Base-by-base conservation (phyloP, 2,888 invertebrate genomes). In the Machimus atricapillus region DNA sequence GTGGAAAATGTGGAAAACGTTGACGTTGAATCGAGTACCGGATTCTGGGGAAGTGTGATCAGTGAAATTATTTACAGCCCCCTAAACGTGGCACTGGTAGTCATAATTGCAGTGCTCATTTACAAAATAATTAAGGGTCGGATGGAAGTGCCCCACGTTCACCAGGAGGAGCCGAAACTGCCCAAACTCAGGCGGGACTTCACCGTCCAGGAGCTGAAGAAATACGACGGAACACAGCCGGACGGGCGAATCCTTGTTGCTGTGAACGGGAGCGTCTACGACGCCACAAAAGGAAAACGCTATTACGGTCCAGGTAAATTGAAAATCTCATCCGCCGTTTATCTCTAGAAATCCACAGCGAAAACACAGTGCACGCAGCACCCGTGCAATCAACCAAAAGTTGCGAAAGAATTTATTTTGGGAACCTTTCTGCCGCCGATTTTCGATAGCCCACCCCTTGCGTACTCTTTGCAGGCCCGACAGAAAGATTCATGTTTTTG, bases 251-350 rank as follows among this genome's bases (percentile, higher is more conserved):
- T 99, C 88, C 94, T 98, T 89, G 95, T 99, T 74, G 98, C 97
- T 9, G 97, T 99, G 85, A 98, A 98, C 92, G 98, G 98, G 37
- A 97, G 95, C 93, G 96, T 99, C 85, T 99, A 97, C 93, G 99
- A 99, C 93, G 98, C 96, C 89, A 98, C 98, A 73, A 95, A 95
- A 91, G 98, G 98, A 88, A 96, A 96, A 91, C 94, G 95, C 89
- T 98, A 98, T 93, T 99, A 99, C 93, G 98, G 98, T 31, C 98
- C 98, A 93, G 98, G 98, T 98, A 94, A 91, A 88, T 89, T 34
- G 27, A 14, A 58, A 52, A 40, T 14, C 9, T 90, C 46, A 78
- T 77, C 23, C 58, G 27, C 23, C 79, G 19, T n/a, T 56, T 43
- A 43, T 43, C 43, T 56, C 19, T 56, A 2, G n/a, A 56, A 56